Evolutionary conservation across 2,888 invertebrate genomes (phyloP).

Genomic region (Ochropleura leucogaster): DNA sequence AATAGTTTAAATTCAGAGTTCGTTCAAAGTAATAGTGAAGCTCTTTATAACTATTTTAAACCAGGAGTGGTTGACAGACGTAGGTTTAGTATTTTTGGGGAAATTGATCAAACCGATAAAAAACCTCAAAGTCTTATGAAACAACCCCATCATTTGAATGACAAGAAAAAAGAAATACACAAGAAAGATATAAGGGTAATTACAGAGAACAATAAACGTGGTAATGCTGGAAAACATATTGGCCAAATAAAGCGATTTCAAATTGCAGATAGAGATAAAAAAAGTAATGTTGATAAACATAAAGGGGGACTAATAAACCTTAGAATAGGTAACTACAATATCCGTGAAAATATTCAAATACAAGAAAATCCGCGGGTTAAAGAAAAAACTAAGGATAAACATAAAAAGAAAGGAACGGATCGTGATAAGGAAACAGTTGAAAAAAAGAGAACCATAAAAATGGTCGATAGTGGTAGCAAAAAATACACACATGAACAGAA

Average conservation of each 20-base stretch:
- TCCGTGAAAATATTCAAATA: background rate
- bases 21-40: background rate
- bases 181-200: background rate
- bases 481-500: background rate
- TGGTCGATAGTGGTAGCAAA: background rate
- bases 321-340: no score
- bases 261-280: background rate
- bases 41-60: background rate
- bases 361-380: background rate
- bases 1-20: background rate
- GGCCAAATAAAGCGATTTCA: background rate
- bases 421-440: background rate
- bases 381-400: conserved; percentile 2
- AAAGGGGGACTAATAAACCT: no score
- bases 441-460: background rate
- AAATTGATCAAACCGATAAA: background rate
- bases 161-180: background rate
- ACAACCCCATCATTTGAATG: background rate
- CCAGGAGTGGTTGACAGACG: background rate
- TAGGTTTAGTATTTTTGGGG: background rate
- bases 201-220: background rate
- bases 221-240: background rate
- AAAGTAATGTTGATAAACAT: no score
- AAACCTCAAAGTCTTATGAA: background rate
- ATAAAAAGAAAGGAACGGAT: background rate